Evolutionary conservation across 2,888 invertebrate species (phyloP), one percentile per base, ranked within the genome.

Genomic region (Conomelus anceps): DNA sequence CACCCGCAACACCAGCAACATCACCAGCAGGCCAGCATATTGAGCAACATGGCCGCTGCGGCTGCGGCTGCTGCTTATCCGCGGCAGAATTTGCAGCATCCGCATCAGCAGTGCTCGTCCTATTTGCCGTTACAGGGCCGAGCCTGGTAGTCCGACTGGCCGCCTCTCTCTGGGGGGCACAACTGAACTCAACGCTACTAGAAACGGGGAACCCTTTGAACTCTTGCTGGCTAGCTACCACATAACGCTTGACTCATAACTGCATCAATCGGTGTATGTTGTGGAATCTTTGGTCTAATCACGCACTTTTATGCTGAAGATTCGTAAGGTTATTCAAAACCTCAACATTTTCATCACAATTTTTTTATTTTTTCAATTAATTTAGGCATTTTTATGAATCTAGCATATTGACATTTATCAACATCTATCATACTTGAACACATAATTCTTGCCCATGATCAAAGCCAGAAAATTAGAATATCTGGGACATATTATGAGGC

Each of bases 41-140:
- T 95, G 87, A 90, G 91, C 93, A 94, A 91, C 91, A 92, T 92
- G 91, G 84, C 90, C 88, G 88, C 90, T 89, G 84, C 91, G 88
- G 89, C 90, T 89, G 84, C 90, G 89, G 88, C 90, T 88, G 84
- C 91, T 87, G 89, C 90, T 89, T 89, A 92, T 92, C 89, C 92
- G 92, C 22, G 92, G 92, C 90, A 92, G 87, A 92, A 92, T 22
- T 92, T 92, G 89, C 92, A 93, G 92, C 94, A 91, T 89, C 85
- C 89, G 17, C 84, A 89, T 17, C 26, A 85, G 87, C 94, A 93
- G 93, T 97, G 97, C 94, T 95, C 96, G 90, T 96, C 97, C 90
- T 97, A 97, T 93, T 95, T 98, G 92, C 96, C 97, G 92, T 95
- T 97, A 90, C 96, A 97, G 94, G 96, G 96, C 91, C 94, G 97